phyloP scores from a whole-genome alignment of 2,888 invertebrate genomes.

The Chaitophorus viminalis region DNA sequence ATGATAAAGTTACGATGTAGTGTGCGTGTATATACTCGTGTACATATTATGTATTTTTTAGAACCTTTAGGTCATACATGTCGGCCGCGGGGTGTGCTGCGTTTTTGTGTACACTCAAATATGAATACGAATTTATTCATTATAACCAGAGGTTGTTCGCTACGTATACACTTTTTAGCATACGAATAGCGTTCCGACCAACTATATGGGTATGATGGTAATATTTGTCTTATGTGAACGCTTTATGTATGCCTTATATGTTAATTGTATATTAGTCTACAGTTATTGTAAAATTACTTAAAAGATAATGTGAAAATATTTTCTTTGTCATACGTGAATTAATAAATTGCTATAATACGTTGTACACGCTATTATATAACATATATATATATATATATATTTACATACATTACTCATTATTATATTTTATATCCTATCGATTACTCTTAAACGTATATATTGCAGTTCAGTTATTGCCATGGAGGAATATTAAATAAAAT shows the following conservation, averaged over 20 bases:
- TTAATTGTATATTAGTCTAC: constrained; percentile 40
- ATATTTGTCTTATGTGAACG: constrained; percentile 17
- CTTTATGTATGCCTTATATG: not conserved
- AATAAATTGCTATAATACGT: not conserved
- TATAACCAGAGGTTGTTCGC: not conserved
- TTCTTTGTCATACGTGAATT: constrained; percentile 10
- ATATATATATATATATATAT: not conserved
- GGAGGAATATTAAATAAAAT: not conserved
- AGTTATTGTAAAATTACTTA: constrained; percentile 41
- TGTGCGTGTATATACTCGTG: not conserved
- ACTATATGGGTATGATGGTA: constrained; percentile 24
- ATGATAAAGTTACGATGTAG: too few relatives aligned
- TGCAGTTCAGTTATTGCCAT: not conserved
- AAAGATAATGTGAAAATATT: constrained; percentile 14
- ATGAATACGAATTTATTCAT: constrained; percentile 36
- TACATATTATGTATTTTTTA: not conserved
- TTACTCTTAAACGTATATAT: not conserved
- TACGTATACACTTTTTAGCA: constrained; percentile 4
- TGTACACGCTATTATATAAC: not conserved
- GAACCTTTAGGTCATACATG: constrained; percentile 41
- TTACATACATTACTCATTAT: not conserved
- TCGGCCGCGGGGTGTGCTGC: not conserved
- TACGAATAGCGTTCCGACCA: constrained; percentile 24
- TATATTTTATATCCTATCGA: too few relatives aligned
- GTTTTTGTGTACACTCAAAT: not conserved